Conservation (phyloP, 2,888 invertebrate genomes). For the Dynastes grantii region DNA sequence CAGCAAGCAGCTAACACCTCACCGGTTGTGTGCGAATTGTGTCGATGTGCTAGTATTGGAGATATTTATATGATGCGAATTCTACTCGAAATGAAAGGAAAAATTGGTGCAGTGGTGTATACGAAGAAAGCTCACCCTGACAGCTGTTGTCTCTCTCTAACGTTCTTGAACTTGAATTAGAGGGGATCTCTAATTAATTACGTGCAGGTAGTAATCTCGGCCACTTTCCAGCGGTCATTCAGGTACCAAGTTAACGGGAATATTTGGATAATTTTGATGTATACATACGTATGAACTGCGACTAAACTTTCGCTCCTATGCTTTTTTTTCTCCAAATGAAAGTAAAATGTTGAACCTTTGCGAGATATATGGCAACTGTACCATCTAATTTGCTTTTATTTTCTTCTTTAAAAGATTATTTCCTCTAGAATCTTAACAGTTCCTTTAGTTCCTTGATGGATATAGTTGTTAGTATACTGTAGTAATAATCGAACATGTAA, state of each 20-base stretch:
- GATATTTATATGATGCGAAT: slow-evolving; percentile 58
- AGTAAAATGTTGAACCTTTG: slow-evolving; percentile 16
- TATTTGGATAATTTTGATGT: slow-evolving; percentile 19
- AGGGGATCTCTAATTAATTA: slow-evolving; percentile 44
- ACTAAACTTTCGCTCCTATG: slow-evolving; percentile 35
- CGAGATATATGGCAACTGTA: background rate
- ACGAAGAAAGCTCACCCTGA: slow-evolving; percentile 49
- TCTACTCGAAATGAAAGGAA: slow-evolving; percentile 60
- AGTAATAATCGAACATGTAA: background rate
- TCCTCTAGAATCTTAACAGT: background rate
- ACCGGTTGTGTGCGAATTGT: slow-evolving; percentile 55
- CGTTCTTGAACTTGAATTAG: slow-evolving; percentile 50
- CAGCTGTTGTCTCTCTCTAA: slow-evolving; percentile 24
- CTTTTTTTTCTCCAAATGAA: slow-evolving; percentile 18
- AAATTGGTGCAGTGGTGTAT: slow-evolving; percentile 54
- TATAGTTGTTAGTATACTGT: background rate
- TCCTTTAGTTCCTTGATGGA: background rate
- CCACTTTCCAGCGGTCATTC: slow-evolving; percentile 35
- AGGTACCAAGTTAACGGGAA: slow-evolving; percentile 13
- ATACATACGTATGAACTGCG: background rate
- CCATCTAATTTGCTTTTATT: background rate
- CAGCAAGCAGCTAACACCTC: slow-evolving; percentile 51
- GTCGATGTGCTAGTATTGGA: slow-evolving; percentile 49
- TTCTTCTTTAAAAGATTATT: slow-evolving; percentile 3
- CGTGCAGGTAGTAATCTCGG: slow-evolving; percentile 28